Base-by-base conservation (phyloP, 1,140 invertebrate genomes). In the Heliconius nattereri region DNA sequence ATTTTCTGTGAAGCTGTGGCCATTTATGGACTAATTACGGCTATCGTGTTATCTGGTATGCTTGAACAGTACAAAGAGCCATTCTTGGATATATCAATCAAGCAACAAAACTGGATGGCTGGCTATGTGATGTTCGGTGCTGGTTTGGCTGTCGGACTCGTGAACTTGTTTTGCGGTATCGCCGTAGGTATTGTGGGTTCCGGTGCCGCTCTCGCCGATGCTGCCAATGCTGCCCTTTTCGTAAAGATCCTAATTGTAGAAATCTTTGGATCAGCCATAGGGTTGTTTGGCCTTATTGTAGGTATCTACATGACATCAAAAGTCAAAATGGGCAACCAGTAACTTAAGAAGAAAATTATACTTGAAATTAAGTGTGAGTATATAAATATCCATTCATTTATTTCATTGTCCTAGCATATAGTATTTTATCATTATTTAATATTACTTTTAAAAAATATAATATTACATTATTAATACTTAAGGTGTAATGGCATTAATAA, bases 1-100 rank as follows among this genome's bases (percentile, higher is more conserved):
- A 99, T 99, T 93, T 99, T 99, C 95, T 99, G 99, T 93, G 99
- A 99, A 95, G 99, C 99, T 86, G 99, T 99, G 1, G 99, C 99
- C 76, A 99, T 99, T 94, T 99, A 99, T 93, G 99, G 99, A n/a
- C 96, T 99, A 32, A 99, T 99, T 89, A 99, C 99, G 87, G 98
- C 99, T 45, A 99, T 99, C 90, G 98, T 99, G 37, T 96, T 99
- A 57, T 98, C 97, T 75, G 98, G 98, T 83, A 96, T 97, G 89
- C 94, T 98, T 81, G 97, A 97, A 75, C 88, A 95, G 78, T 96
- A 96, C 83, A 91, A 89, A 16, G 89, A 92, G 73, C 87, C 88
- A 13, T 75, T 91, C 72, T 76, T 85, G 79, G 90, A 94, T 26
- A 37, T 85, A 8, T 73, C 45, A 20, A 90, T 96, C 13, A 95